Evolutionary conservation across 2,113 vertebrate genomes (phyloP).

Genomic region (Chamaetylas fuelleborni): DNA sequence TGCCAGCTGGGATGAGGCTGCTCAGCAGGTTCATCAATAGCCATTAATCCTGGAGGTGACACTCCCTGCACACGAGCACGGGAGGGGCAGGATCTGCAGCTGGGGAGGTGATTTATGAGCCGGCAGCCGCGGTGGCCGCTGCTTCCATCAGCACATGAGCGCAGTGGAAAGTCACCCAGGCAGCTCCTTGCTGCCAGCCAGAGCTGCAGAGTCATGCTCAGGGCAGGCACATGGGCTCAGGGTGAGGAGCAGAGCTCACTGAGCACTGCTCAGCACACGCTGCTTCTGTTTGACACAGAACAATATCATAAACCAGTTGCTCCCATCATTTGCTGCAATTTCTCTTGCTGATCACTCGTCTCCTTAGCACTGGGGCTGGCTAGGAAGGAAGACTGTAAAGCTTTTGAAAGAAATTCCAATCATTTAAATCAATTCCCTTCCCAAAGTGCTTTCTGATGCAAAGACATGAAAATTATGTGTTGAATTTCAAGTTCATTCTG

Average conservation of each 20-base stretch:
- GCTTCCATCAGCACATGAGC: not conserved
- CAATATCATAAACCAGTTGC: not conserved
- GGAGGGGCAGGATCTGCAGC: not conserved
- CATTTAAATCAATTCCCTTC: not conserved
- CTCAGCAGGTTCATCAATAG: not conserved
- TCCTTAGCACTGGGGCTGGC: not conserved
- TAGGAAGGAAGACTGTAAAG: not conserved
- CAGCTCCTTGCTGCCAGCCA: not conserved
- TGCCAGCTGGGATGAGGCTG: not conserved
- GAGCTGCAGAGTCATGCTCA: not conserved
- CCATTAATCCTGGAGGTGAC: not conserved
- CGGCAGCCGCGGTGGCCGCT: not conserved
- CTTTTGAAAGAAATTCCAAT: not conserved
- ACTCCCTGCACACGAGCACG: accelerated
- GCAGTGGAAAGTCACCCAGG: not conserved
- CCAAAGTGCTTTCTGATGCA: not conserved
- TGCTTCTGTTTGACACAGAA: not conserved
- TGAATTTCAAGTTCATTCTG: not conserved
- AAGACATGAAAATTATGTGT: not conserved
- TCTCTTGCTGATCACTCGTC: not conserved
- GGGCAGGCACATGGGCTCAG: not conserved
- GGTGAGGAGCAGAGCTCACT: not conserved
- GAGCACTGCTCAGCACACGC: not conserved
- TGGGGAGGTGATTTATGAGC: not conserved
- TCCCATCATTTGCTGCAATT: not conserved